These are phyloP conservation scores for Syngnathoides biaculeatus DNA, from an alignment of 2,113 vertebrate genomes.

Conservation along the genomic window DNA sequence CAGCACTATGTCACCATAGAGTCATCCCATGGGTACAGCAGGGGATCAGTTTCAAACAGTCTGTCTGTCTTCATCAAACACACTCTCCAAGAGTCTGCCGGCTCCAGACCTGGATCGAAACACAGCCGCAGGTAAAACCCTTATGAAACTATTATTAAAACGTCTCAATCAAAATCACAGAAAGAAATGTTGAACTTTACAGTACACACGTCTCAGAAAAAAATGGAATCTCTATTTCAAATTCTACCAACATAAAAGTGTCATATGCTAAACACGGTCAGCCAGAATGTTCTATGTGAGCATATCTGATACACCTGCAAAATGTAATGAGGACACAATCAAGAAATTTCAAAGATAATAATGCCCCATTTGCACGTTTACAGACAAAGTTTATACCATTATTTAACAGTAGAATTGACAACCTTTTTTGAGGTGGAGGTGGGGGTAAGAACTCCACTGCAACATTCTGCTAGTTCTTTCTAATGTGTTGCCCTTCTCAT, in stretches of 20 bases:
- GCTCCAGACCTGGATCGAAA: conserved; percentile 6
- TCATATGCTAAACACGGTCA: neutral
- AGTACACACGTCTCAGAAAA: neutral
- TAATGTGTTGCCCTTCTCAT: neutral
- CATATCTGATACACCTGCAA: neutral
- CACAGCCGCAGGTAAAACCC: conserved; percentile 33
- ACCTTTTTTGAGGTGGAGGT: no score
- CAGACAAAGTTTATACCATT: neutral
- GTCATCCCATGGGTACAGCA: conserved; percentile 59
- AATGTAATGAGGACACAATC: neutral
- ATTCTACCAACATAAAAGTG: neutral
- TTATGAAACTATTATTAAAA: conserved; percentile 16
- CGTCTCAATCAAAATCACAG: neutral
- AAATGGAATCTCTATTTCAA: neutral
- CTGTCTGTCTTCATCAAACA: conserved; percentile 52
- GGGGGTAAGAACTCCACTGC: no score
- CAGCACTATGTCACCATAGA: conserved; percentile 64
- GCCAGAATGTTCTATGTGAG: neutral
- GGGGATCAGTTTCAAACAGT: conserved; percentile 67
- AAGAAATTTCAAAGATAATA: neutral
- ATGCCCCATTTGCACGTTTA: neutral
- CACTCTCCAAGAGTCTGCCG: conserved; percentile 35
- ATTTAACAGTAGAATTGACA: neutral
- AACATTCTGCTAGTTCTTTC: neutral
- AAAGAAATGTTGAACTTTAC: neutral